Evolutionary conservation across 2,113 vertebrate genomes (phyloP).

Genomic region (Tinamus guttatus): DNA sequence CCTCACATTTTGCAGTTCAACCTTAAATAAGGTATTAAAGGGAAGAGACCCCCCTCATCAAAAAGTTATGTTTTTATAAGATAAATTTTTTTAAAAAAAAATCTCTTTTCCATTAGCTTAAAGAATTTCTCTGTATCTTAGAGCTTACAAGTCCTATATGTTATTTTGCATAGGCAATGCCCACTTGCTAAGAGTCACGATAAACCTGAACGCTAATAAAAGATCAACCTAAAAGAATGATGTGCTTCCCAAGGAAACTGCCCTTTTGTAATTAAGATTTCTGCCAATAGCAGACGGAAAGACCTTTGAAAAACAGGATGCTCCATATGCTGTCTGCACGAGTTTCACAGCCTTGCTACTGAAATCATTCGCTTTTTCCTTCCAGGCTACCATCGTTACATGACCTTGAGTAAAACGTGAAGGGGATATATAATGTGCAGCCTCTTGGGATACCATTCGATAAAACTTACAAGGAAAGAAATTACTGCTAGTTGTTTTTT

Average conservation of each 20-base stretch:
- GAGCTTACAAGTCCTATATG: neutral
- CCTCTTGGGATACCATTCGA: slow-evolving; percentile 34
- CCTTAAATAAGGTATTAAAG: neutral
- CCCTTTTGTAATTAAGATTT: slow-evolving; percentile 56
- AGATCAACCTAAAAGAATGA: neutral
- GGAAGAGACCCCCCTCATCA: neutral
- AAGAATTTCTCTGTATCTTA: neutral
- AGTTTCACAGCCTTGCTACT: neutral
- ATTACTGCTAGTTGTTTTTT: slow-evolving; percentile 61
- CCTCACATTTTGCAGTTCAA: neutral
- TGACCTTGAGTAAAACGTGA: slow-evolving; percentile 48
- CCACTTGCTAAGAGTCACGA: neutral
- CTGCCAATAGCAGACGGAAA: slow-evolving; percentile 65
- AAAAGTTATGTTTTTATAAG: neutral
- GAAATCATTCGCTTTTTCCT: slow-evolving; percentile 33
- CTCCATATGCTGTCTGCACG: slow-evolving; percentile 42
- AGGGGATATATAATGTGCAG: slow-evolving; percentile 16
- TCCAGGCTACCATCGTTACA: slow-evolving; percentile 36
- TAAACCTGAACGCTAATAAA: slow-evolving; percentile 9
- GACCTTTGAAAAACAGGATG: slow-evolving; percentile 63
- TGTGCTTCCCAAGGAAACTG: slow-evolving; percentile 17
- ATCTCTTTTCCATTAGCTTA: neutral
- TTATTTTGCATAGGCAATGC: neutral
- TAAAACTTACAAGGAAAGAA: slow-evolving; percentile 61
- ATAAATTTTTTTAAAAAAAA: neutral